Conservation (phyloP, 2,888 invertebrate species). For the Ethmia dodecea region DNA sequence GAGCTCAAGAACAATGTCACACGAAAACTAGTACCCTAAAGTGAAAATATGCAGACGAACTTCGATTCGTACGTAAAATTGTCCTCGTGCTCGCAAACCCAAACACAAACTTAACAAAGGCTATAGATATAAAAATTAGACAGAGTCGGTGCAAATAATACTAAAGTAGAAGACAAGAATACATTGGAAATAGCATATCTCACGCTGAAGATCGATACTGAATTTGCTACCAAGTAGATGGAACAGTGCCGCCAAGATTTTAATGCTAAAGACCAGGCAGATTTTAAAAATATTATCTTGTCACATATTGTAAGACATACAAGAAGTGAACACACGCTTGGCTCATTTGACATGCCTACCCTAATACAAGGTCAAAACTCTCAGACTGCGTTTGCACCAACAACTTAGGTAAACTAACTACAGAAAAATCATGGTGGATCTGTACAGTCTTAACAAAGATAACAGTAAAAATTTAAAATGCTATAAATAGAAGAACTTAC, state of each 20-base stretch:
- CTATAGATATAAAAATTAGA: slow-evolving; percentile 30
- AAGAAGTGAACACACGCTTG: no score
- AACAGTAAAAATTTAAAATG: slow-evolving; percentile 41
- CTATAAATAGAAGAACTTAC: slow-evolving; percentile 32
- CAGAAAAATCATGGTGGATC: no score
- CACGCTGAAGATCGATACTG: slow-evolving; percentile 34
- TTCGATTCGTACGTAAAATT: slow-evolving; percentile 24
- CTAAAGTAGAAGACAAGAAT: slow-evolving; percentile 28
- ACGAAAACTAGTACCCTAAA: background rate
- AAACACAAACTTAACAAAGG: slow-evolving; percentile 48
- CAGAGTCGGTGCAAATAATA: slow-evolving; percentile 24
- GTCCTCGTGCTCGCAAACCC: slow-evolving; percentile 42
- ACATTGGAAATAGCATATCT: slow-evolving; percentile 33
- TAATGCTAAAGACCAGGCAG: no score
- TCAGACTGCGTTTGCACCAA: no score
- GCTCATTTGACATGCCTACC: no score
- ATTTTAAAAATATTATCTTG: no score
- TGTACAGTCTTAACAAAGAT: slow-evolving; percentile 52
- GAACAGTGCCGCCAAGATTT: no score
- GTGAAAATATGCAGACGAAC: background rate
- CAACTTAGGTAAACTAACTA: no score
- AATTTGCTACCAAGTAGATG: slow-evolving; percentile 32
- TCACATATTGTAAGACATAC: no score
- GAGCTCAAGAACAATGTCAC: slow-evolving; percentile 43
- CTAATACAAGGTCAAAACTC: no score